Percentiles rank a stretch among this genome's conserved stretches.
phyloP scores from a whole-genome alignment of 2,888 invertebrate genomes.

The Euzophera pinguis region DNA sequence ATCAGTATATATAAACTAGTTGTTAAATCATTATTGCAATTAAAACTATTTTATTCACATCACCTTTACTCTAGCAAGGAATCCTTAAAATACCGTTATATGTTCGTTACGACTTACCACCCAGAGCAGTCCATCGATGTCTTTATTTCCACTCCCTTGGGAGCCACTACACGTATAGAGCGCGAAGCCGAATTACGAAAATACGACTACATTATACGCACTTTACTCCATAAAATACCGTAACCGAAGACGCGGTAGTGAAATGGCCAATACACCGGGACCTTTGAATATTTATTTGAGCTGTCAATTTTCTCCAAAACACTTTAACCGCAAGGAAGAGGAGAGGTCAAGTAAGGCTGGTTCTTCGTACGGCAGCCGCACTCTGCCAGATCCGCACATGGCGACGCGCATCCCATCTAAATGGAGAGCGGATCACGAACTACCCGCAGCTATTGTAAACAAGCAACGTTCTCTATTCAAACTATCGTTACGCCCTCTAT shows the following conservation, averaged over 20 bases:
- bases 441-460: slow-evolving; percentile 75
- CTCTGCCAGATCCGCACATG: slow-evolving; percentile 53
- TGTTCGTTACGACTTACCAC: slow-evolving; percentile 48
- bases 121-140: slow-evolving; percentile 52
- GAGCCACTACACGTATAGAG: slow-evolving; percentile 59
- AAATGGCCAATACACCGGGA: slow-evolving; percentile 50
- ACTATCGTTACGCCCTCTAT: slow-evolving; percentile 67
- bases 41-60: too few species aligned
- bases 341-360: slow-evolving; percentile 46
- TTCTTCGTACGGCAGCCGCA: slow-evolving; percentile 50
- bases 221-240: slow-evolving; percentile 71
- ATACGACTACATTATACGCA: slow-evolving; percentile 63
- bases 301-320: slow-evolving; percentile 24
- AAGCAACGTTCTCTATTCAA: slow-evolving; percentile 72
- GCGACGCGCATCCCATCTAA: slow-evolving; percentile 68
- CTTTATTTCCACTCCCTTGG: slow-evolving; percentile 60
- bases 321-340: slow-evolving; percentile 28
- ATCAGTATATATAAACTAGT: slow-evolving; percentile 15
- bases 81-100: slow-evolving; percentile 44
- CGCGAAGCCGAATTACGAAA: slow-evolving; percentile 71
- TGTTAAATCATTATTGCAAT: too few species aligned
- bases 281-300: slow-evolving; percentile 41
- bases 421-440: slow-evolving; percentile 71
- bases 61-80: too few species aligned
- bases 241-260: slow-evolving; percentile 55